A percentile compares a stretch with the other conserved stretches of the same genome.
phyloP scores from a whole-genome alignment of 2,888 invertebrate species.

The Tetragonula carbonaria region DNA sequence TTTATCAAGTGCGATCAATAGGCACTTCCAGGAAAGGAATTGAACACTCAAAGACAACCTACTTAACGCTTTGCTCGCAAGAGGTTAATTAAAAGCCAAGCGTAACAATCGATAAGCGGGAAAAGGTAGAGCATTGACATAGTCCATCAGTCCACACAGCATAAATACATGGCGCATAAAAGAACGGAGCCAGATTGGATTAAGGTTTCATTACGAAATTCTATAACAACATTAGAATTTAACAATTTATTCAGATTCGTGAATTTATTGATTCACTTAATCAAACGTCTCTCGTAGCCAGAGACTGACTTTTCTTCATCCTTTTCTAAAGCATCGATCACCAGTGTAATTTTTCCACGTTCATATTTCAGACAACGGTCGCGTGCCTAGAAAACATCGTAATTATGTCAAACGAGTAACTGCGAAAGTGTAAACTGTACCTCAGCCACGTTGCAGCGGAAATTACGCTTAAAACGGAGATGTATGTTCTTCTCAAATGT shows the following conservation, averaged over 20 bases:
- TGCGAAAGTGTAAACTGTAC: not conserved
- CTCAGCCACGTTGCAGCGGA: not conserved
- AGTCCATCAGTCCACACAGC: not conserved
- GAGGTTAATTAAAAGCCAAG: conserved; percentile 9
- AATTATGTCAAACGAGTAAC: conserved; percentile 33
- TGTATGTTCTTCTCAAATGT: conserved; percentile 5
- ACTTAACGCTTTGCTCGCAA: not conserved
- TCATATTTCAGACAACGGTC: not conserved
- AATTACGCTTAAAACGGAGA: not conserved
- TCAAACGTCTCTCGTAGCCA: not conserved
- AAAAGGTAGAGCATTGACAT: not conserved
- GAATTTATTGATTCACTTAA: no score
- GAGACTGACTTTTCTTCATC: not conserved
- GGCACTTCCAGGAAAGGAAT: not conserved
- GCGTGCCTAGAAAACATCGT: conserved; percentile 34
- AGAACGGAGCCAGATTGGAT: not conserved
- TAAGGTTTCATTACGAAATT: not conserved
- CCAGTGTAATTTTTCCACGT: not conserved
- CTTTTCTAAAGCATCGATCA: not conserved
- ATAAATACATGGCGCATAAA: not conserved
- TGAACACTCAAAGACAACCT: not conserved
- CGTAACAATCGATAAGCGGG: not conserved
- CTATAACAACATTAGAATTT: not conserved
- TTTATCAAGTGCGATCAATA: not conserved
- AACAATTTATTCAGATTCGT: no score